These are phyloP conservation scores for Metalampra italica DNA, from an alignment of 2,888 invertebrate genomes.

Conservation along the genomic window DNA sequence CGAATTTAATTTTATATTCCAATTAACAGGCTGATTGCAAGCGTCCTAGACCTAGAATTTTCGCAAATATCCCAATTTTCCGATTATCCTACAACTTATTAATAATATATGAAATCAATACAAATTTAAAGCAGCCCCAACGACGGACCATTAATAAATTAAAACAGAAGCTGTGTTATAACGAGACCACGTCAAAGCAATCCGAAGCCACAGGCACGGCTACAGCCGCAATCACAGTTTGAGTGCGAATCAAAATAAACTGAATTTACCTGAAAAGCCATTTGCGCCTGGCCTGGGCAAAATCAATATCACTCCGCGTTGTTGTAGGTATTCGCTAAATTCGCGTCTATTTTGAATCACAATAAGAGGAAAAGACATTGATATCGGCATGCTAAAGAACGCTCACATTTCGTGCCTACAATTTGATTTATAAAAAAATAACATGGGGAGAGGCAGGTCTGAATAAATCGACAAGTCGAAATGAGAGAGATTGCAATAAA, in stretches of 20 bases:
- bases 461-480: too few relatives aligned
- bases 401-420: not conserved
- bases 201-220: not conserved
- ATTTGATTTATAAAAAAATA: not conserved
- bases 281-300: slow-evolving; percentile 13
- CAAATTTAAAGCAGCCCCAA: too few relatives aligned
- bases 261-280: slow-evolving; percentile 28
- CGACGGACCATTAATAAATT: not conserved
- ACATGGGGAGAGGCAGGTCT: not conserved
- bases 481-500: too few relatives aligned
- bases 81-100: too few relatives aligned
- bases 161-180: not conserved
- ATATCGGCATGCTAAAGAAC: not conserved
- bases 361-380: not conserved
- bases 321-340: slow-evolving; percentile 13
- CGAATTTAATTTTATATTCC: too few relatives aligned
- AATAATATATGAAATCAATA: too few relatives aligned
- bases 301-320: slow-evolving; percentile 34
- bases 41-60: too few relatives aligned
- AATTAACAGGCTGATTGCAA: too few relatives aligned
- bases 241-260: slow-evolving; percentile 30
- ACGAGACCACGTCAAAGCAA: not conserved
- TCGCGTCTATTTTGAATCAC: slow-evolving; percentile 2
- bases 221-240: not conserved
- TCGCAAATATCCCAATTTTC: too few relatives aligned